Evolutionary conservation across 2,113 vertebrate genomes (phyloP).

Genomic region (Daubentonia madagascariensis): DNA sequence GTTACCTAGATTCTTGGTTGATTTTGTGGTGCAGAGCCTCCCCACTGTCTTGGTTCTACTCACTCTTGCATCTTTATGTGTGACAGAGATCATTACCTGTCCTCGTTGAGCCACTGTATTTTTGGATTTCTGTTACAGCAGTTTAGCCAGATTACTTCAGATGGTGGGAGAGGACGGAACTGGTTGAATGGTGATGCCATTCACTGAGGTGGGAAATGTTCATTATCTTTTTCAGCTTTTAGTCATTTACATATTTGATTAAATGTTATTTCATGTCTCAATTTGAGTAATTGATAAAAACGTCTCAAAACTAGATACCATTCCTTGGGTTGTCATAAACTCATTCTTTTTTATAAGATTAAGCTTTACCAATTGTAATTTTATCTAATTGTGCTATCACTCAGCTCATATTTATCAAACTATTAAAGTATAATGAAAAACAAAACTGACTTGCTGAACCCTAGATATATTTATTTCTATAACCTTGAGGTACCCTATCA

Average conservation of each 20-base stretch:
- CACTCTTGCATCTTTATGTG: neutral
- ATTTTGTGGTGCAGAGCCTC: neutral
- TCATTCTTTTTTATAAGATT: slow-evolving; percentile 23
- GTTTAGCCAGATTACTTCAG: slow-evolving; percentile 1
- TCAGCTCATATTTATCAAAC: neutral
- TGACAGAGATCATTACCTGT: neutral
- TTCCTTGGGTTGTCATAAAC: neutral
- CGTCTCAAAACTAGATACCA: neutral
- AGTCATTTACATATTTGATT: neutral
- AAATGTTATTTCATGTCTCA: slow-evolving; percentile 29
- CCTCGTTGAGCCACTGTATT: neutral
- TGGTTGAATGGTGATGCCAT: neutral
- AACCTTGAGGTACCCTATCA: neutral
- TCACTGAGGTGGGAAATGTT: neutral
- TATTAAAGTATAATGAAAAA: neutral
- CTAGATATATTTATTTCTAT: neutral
- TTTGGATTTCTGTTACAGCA: slow-evolving; percentile 16
- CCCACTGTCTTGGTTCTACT: neutral
- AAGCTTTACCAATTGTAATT: slow-evolving; percentile 34
- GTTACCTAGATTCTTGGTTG: neutral
- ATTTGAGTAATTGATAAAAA: slow-evolving; percentile 25
- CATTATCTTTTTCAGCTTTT: slow-evolving; percentile 12
- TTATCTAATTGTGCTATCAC: slow-evolving; percentile 6
- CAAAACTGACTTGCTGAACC: neutral
- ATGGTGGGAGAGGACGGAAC: neutral